Conservation (phyloP, 1,140 invertebrate species). For the Hypsibius dujardini region DNA sequence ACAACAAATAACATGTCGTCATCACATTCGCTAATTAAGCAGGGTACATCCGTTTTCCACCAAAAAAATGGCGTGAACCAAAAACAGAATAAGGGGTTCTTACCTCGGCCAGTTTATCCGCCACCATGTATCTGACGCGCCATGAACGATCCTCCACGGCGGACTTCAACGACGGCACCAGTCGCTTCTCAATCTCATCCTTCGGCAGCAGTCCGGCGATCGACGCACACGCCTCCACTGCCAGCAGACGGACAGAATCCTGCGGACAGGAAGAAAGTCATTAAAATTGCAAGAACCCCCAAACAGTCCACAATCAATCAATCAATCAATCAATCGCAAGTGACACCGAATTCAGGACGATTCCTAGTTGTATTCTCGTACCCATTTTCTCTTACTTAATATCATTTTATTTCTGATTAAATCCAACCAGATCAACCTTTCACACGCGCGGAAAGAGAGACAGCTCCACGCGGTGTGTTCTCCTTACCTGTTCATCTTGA, state of each 20-base stretch:
- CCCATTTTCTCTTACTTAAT: no score
- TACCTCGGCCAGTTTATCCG: constrained; percentile 73
- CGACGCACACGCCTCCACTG: constrained; percentile 91
- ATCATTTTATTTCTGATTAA: no score
- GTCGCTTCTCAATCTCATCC: constrained; percentile 69
- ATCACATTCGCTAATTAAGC: constrained; percentile 8
- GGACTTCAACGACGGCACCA: constrained; percentile 82
- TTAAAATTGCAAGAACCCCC: no score
- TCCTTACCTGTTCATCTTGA: constrained; percentile 74
- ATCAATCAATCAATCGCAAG: no score
- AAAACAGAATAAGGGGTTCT: not conserved
- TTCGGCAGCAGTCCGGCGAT: constrained; percentile 73
- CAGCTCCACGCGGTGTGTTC: no score
- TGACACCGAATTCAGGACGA: no score
- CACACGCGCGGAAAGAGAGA: no score
- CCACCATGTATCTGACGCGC: constrained; percentile 88
- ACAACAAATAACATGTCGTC: constrained; percentile 19
- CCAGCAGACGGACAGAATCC: constrained; percentile 89
- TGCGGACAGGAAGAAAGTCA: constrained; percentile 34
- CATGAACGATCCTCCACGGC: constrained; percentile 90
- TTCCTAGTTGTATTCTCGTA: no score
- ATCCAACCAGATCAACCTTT: no score
- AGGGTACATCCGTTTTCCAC: constrained; percentile 20
- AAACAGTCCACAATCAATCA: no score
- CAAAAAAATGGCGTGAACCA: constrained; percentile 17